Percentiles rank a stretch among this genome's conserved stretches.
These are phyloP conservation scores for Therioaphis trifolii DNA, from an alignment of 2,888 invertebrate genomes.

Conservation along the genomic window DNA sequence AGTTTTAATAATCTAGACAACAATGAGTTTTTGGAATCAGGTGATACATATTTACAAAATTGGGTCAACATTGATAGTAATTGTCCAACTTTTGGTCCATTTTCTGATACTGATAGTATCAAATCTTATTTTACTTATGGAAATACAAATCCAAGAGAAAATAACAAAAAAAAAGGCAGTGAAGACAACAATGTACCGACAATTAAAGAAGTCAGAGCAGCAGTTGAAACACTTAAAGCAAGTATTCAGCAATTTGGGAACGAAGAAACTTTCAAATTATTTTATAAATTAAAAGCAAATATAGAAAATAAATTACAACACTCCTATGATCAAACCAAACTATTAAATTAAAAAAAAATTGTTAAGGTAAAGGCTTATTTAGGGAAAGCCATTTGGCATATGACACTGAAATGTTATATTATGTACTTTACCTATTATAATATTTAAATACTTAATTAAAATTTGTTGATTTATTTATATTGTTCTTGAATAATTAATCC, in stretches of 20 bases:
- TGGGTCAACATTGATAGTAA: no score
- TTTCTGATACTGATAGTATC: background rate
- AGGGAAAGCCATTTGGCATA: no score
- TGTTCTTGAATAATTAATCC: no score
- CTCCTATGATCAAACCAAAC: background rate
- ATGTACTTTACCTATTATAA: no score
- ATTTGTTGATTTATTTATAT: no score
- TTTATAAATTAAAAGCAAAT: background rate
- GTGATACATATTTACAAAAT: no score
- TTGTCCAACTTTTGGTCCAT: background rate
- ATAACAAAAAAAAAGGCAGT: background rate
- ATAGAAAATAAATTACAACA: background rate
- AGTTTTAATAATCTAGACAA: no score
- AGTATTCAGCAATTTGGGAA: background rate
- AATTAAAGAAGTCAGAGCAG: background rate
- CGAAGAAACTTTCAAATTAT: slow-evolving; percentile 4
- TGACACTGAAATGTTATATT: no score
- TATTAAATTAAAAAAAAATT: no score
- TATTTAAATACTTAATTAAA: no score
- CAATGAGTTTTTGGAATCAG: no score
- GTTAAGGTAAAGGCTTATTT: no score
- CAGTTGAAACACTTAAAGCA: background rate
- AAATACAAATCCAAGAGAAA: background rate
- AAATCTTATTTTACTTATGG: background rate
- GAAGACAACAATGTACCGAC: background rate